A percentile compares a stretch with the other conserved stretches of the same genome.
phyloP scores from a whole-genome alignment of 2,888 invertebrate species.

The Selenia dentaria region DNA sequence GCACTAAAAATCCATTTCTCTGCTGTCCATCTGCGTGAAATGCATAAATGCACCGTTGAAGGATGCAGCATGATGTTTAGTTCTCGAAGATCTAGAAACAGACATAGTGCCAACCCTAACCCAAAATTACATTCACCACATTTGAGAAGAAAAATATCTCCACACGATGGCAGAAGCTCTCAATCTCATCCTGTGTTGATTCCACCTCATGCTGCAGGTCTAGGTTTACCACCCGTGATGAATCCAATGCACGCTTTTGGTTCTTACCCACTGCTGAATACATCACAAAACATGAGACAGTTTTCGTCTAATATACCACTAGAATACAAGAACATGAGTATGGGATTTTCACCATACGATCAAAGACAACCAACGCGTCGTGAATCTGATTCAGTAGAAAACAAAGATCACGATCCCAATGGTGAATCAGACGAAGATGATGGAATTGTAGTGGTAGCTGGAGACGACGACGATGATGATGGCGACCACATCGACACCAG shows the following conservation, averaged over 20 bases:
- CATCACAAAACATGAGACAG: slow-evolving; percentile 87
- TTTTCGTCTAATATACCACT: slow-evolving; percentile 75
- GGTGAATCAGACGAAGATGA: slow-evolving; percentile 89
- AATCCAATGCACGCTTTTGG: slow-evolving; percentile 91
- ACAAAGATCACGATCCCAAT: slow-evolving; percentile 85
- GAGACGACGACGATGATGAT: slow-evolving; percentile 90
- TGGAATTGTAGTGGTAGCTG: slow-evolving; percentile 91
- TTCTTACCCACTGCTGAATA: slow-evolving; percentile 90
- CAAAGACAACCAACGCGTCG: slow-evolving; percentile 66
- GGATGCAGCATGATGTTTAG: slow-evolving; percentile 99
- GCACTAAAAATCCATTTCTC: slow-evolving; percentile 99
- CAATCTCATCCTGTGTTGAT: slow-evolving; percentile 93
- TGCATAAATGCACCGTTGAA: slow-evolving; percentile 99
- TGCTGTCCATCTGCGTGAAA: slow-evolving; percentile 98
- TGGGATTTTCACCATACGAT: slow-evolving; percentile 63
- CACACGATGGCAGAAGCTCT: slow-evolving; percentile 95
- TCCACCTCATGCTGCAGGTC: slow-evolving; percentile 87
- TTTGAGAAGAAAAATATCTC: slow-evolving; percentile 95
- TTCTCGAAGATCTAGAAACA: slow-evolving; percentile 96
- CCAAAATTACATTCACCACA: slow-evolving; percentile 99
- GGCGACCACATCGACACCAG: slow-evolving; percentile 81
- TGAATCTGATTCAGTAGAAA: slow-evolving; percentile 71
- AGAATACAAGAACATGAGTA: slow-evolving; percentile 77
- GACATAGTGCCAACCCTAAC: slow-evolving; percentile 99
- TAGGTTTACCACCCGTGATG: slow-evolving; percentile 87